Base-by-base conservation (phyloP, 2,113 vertebrate genomes). In the Oceanites oceanicus region DNA sequence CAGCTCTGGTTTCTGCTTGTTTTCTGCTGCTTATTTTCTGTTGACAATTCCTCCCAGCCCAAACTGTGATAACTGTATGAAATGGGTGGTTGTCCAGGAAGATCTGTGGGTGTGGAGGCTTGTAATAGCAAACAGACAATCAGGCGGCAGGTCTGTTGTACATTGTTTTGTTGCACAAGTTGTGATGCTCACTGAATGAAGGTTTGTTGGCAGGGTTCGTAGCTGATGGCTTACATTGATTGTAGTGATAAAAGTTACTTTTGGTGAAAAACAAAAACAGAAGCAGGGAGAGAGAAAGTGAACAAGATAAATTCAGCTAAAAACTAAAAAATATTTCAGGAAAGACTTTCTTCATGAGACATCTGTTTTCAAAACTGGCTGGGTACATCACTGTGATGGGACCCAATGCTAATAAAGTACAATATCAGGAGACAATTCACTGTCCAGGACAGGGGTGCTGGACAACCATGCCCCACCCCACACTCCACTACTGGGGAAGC, bases 381-480 rank as follows among this genome's bases (percentile, higher is more conserved):
- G 6, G 0, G 2, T 40, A 11, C 34, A 27, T 32, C 26, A 32
- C 18, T 53, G 11, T 67, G 38, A 29, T 65, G n/a, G 16, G 4
- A 23, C 30, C 3, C 36, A 53, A 45, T 5, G 13, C 2, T 34
- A 8, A 16, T 55, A 14, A 63, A 87, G 29, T 15, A 71, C 10
- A 49, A 47, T 58, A 2, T 30, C 15, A 82, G 36, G n/a, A 75
- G 21, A 26, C 4, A 55, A 5, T 36, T 82, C 47, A 58, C 16
- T 5, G 3, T 50, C 22, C 19, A 63, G 38, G 3, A 5, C 21
- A 56, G 18, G 8, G 15, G 7, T 72, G 2, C 26, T 80, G 32
- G 65, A 38, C 2, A 56, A 12, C 9, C 34, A 47, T 19, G 38
- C 7, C 9, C 19, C 13, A 8, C 11, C 0, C 2, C 3, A 3